phyloP scores from a whole-genome alignment of 2,113 vertebrate genomes.

The Calidris pygmaea region DNA sequence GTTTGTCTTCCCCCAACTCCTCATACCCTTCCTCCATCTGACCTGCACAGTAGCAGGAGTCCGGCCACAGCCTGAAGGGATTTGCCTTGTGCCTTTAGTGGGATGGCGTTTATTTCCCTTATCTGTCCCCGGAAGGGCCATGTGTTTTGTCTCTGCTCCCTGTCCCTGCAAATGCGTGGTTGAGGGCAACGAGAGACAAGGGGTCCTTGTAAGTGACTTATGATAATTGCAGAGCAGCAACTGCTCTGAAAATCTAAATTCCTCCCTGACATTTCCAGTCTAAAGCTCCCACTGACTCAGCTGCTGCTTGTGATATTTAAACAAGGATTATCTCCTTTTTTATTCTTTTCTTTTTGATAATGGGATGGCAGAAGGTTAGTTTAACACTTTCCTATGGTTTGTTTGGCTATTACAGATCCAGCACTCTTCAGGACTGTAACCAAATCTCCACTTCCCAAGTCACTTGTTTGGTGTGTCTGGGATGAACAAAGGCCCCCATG shows the following conservation, averaged over 20 bases:
- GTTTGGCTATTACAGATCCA: not conserved
- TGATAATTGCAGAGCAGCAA: constrained; percentile 70
- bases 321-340: constrained; percentile 69
- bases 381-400: constrained; percentile 68
- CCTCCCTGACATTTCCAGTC: constrained; percentile 81
- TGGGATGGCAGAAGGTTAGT: constrained; percentile 42
- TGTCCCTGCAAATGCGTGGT: not conserved
- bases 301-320: constrained; percentile 74
- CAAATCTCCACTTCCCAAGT: not conserved
- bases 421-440: not conserved
- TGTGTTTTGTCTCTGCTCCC: not conserved
- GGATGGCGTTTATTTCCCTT: not conserved
- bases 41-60: not conserved
- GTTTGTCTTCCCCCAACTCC: not conserved
- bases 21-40: not conserved
- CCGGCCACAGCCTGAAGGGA: not conserved
- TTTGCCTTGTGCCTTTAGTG: not conserved
- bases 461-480: not conserved
- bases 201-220: constrained; percentile 51
- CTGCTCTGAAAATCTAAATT: constrained; percentile 71
- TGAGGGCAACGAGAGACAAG: not conserved
- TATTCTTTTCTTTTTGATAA: constrained; percentile 63
- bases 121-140: not conserved
- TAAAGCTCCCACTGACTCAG: constrained; percentile 52
- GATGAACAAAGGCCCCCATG: not conserved